phyloP scores from a whole-genome alignment of 1,140 invertebrate genomes.

The Papilio glaucus region DNA sequence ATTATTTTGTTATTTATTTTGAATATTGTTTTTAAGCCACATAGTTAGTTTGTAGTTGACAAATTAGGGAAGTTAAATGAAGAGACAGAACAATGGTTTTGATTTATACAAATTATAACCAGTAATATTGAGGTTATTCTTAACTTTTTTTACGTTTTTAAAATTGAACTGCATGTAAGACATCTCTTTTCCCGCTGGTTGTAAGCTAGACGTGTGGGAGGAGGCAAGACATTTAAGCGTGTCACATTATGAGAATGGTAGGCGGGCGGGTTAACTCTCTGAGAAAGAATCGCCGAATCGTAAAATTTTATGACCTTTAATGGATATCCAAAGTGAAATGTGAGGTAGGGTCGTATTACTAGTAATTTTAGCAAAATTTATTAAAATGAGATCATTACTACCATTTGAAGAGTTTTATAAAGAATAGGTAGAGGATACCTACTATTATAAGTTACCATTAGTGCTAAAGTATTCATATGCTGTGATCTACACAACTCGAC shows the following conservation, averaged over 20 bases:
- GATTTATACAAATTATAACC: no score
- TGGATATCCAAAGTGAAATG: constrained; percentile 68
- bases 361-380: constrained; percentile 33
- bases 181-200: background rate
- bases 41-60: no score
- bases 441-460: background rate
- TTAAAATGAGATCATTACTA: background rate
- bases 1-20: no score
- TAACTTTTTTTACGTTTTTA: background rate
- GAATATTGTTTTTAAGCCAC: no score
- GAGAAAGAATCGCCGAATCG: constrained; percentile 61
- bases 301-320: constrained; percentile 78
- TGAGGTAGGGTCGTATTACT: constrained; percentile 51
- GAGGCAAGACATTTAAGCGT: constrained; percentile 40
- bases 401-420: background rate
- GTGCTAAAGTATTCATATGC: background rate
- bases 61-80: no score
- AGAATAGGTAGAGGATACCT: background rate
- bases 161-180: constrained; percentile 46
- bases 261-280: constrained; percentile 42
- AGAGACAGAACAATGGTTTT: no score
- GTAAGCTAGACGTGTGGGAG: constrained; percentile 39
- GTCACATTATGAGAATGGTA: constrained; percentile 24
- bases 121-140: no score
- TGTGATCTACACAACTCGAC: background rate